Conservation (phyloP, 2,113 vertebrate species). For the Panthera leo region DNA sequence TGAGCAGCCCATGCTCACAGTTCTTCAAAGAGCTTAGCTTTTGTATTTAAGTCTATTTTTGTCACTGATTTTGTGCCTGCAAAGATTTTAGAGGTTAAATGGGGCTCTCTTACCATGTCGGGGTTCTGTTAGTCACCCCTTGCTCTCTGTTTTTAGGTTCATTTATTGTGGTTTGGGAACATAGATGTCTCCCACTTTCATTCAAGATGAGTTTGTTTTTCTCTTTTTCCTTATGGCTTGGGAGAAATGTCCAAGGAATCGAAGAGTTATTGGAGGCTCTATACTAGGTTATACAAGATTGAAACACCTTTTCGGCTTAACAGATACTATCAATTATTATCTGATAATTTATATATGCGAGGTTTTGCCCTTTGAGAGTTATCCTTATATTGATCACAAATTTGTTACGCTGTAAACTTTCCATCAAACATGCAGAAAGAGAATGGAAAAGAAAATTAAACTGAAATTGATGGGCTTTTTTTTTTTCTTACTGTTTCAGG, state of each 20-base stretch:
- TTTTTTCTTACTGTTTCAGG: neutral
- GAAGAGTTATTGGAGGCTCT: neutral
- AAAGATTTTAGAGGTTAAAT: neutral
- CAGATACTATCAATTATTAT: neutral
- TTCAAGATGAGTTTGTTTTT: neutral
- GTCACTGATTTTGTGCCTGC: neutral
- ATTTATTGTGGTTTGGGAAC: neutral
- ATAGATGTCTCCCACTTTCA: neutral
- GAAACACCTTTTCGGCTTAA: neutral
- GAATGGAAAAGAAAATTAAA: neutral
- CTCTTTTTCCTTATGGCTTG: neutral
- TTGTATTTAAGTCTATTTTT: neutral
- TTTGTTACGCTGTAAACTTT: neutral
- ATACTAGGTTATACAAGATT: neutral
- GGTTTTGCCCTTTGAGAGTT: neutral
- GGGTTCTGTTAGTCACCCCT: neutral
- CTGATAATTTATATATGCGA: neutral
- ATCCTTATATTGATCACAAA: neutral
- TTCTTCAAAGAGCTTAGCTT: neutral
- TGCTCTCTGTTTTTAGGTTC: neutral
- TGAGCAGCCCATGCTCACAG: neutral
- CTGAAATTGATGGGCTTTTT: neutral
- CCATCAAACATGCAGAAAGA: conserved; percentile 23
- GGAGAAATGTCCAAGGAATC: neutral
- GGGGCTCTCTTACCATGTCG: neutral